These are phyloP conservation scores for Drosophila willistoni DNA, from an alignment of 1,140 invertebrate genomes.

Conservation along the genomic window DNA sequence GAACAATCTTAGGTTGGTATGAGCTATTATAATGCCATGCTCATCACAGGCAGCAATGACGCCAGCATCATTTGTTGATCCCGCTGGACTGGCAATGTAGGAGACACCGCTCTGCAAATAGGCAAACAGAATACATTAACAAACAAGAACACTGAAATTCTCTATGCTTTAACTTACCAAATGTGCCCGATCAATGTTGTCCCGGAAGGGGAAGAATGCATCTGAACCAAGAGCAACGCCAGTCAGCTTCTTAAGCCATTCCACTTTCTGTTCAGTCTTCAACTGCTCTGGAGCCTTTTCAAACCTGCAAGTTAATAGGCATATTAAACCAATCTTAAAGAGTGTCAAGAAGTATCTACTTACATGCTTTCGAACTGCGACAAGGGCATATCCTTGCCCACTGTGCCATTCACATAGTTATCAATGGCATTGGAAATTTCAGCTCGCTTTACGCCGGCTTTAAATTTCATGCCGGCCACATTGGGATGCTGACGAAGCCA, in stretches of 20 bases:
- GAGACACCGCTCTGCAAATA: conserved; percentile 94
- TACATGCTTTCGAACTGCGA: conserved; percentile 78
- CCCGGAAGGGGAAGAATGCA: conserved; percentile 99
- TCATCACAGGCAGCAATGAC: conserved; percentile 97
- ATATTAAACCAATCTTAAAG: background rate
- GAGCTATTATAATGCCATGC: conserved; percentile 93
- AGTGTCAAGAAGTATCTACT: conserved; percentile 8
- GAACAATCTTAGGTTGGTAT: conserved; percentile 97
- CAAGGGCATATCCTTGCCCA: conserved; percentile 88
- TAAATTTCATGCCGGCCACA: conserved; percentile 94
- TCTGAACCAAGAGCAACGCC: conserved; percentile 98
- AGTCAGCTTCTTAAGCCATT: conserved; percentile 92
- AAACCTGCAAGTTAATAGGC: conserved; percentile 83
- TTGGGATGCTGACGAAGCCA: conserved; percentile 97
- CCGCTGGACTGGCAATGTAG: conserved; percentile 95
- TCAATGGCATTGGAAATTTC: conserved; percentile 98
- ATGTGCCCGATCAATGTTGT: conserved; percentile 97
- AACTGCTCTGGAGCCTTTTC: conserved; percentile 89
- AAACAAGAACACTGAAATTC: background rate
- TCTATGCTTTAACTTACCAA: conserved; percentile 86
- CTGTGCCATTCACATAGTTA: conserved; percentile 95
- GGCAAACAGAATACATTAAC: conserved; percentile 20
- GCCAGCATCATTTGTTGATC: conserved; percentile 95
- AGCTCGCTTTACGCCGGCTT: conserved; percentile 93
- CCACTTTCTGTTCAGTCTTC: conserved; percentile 88